Conservation (phyloP, 2,113 vertebrate species). For the Eonycteris spelaea region DNA sequence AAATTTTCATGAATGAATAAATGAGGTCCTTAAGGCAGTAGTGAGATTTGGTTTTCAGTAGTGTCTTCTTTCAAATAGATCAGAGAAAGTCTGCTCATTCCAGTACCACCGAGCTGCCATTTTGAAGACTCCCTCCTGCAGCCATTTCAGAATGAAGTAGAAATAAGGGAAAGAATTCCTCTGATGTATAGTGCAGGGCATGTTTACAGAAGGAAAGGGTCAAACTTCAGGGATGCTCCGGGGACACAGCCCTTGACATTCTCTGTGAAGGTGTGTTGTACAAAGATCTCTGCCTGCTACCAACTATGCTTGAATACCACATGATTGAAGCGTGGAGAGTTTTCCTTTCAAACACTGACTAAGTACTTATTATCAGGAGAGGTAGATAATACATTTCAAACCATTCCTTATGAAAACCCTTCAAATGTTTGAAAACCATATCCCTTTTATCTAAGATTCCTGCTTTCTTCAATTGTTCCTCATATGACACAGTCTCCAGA, state of each 20-base stretch:
- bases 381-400: neutral
- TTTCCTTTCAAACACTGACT: neutral
- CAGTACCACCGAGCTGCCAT: neutral
- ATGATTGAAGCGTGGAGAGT: neutral
- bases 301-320: neutral
- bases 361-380: neutral
- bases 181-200: neutral
- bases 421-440: neutral
- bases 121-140: neutral
- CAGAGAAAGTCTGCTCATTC: neutral
- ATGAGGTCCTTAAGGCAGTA: neutral
- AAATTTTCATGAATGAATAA: neutral
- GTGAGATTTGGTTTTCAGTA: neutral
- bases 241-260: neutral
- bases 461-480: neutral
- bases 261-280: neutral
- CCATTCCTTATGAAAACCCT: neutral
- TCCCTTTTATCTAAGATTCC: neutral
- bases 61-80: neutral
- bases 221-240: neutral
- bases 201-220: neutral
- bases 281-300: neutral
- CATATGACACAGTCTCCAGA: neutral
- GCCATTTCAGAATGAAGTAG: neutral
- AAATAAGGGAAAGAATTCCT: neutral